These are phyloP conservation scores for Andrena haemorrhoa DNA, from an alignment of 2,888 invertebrate species.

Conservation along the genomic window DNA sequence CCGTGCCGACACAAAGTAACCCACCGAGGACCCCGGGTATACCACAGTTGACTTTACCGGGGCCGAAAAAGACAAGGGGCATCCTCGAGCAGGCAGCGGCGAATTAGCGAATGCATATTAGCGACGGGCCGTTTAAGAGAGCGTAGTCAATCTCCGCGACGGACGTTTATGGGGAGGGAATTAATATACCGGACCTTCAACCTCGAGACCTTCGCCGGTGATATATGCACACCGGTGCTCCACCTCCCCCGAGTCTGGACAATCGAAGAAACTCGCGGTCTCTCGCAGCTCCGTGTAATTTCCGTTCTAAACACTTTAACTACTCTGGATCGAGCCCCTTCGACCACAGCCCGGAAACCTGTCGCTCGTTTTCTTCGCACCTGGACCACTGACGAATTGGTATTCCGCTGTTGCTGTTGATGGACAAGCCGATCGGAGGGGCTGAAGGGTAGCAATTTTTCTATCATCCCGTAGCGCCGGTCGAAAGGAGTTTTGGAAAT, in stretches of 20 bases:
- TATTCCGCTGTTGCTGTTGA: not conserved
- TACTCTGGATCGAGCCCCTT: constrained; percentile 38
- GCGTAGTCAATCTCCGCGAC: constrained; percentile 84
- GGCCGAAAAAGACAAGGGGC: constrained; percentile 40
- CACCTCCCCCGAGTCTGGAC: constrained; percentile 65
- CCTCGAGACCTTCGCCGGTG: constrained; percentile 80
- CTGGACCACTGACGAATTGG: constrained; percentile 9
- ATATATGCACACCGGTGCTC: constrained; percentile 82
- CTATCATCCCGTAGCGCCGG: not conserved
- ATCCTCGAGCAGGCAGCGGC: constrained; percentile 63
- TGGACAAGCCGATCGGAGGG: not conserved
- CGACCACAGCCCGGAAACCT: constrained; percentile 32
- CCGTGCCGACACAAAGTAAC: constrained; percentile 51
- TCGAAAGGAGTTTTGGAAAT: not conserved
- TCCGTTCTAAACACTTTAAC: constrained; percentile 51
- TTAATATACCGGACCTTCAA: constrained; percentile 84
- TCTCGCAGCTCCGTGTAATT: constrained; percentile 50
- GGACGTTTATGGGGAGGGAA: constrained; percentile 85
- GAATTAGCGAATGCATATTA: constrained; percentile 84
- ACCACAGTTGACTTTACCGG: constrained; percentile 27
- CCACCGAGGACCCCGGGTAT: not conserved
- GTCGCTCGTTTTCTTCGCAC: constrained; percentile 16
- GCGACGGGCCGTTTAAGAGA: constrained; percentile 83
- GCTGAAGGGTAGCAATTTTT: constrained; percentile 2
- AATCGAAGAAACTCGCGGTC: constrained; percentile 39